These are phyloP conservation scores for Sebastes baramenuke DNA, from an alignment of 2,797 vertebrate species.

Conservation along the genomic window DNA sequence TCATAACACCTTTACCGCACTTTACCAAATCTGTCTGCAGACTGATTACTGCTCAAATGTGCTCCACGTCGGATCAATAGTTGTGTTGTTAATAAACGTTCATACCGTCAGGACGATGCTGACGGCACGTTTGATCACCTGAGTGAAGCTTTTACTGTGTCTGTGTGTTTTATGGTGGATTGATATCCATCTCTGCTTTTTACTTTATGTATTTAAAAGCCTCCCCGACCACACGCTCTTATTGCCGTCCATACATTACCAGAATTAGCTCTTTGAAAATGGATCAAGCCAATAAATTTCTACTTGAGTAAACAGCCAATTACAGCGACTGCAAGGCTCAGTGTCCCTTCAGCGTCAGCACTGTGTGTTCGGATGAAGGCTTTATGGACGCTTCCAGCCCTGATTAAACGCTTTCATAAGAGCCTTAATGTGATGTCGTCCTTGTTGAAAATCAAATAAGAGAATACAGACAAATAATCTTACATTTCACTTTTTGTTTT, in stretches of 20 bases:
- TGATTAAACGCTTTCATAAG: neutral
- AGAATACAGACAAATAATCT: neutral
- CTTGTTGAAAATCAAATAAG: neutral
- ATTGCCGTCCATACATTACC: slow-evolving; percentile 20
- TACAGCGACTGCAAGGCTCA: neutral
- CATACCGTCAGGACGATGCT: neutral
- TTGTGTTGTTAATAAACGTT: neutral
- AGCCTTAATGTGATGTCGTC: neutral
- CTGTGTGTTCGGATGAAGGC: neutral
- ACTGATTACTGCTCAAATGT: neutral
- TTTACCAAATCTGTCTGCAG: neutral
- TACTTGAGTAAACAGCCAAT: slow-evolving; percentile 5
- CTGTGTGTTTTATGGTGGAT: neutral
- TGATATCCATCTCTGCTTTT: slow-evolving; percentile 9
- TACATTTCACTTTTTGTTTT: neutral
- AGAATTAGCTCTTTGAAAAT: slow-evolving; percentile 43
- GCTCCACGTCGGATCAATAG: neutral
- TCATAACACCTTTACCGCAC: neutral
- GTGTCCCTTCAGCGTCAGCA: neutral
- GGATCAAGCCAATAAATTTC: slow-evolving; percentile 34
- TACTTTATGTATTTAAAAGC: slow-evolving; percentile 18
- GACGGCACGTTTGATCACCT: neutral
- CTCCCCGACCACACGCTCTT: neutral
- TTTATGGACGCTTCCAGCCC: neutral
- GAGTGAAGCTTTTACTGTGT: slow-evolving; percentile 1